Conservation (phyloP, 1,140 invertebrate genomes). For the Ceratina australensis region DNA sequence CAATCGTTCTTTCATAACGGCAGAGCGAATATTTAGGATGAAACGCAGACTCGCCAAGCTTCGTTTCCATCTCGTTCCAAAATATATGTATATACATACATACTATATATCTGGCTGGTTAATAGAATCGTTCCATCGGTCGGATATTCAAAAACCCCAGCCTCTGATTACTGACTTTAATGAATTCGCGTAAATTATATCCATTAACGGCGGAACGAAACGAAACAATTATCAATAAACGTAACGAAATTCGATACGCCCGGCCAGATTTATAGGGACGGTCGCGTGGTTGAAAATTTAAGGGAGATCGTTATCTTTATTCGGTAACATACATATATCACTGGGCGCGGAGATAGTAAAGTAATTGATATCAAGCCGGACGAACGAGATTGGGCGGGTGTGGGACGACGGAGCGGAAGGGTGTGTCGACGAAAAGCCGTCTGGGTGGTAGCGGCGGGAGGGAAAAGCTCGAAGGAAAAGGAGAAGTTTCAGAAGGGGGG, state of each 20-base stretch:
- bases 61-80: background rate
- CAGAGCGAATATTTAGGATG: background rate
- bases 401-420: background rate
- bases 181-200: constrained; percentile 18
- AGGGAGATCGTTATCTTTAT: constrained; percentile 31
- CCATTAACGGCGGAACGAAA: background rate
- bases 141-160: background rate
- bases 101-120: background rate
- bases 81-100: background rate
- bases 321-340: constrained; percentile 36
- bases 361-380: constrained; percentile 31
- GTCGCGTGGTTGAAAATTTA: background rate
- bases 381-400: background rate
- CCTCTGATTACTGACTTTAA: constrained; percentile 7
- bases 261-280: constrained; percentile 6
- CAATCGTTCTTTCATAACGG: background rate
- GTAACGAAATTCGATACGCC: constrained; percentile 20
- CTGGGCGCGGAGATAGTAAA: constrained; percentile 21
- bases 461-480: constrained; percentile 12
- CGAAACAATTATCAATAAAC: constrained; percentile 31
- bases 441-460: background rate
- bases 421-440: background rate
- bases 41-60: too few species aligned
- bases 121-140: background rate
- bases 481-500: background rate